Evolutionary conservation across 1,140 invertebrate genomes (phyloP).

Genomic region (Bombus confusus): DNA sequence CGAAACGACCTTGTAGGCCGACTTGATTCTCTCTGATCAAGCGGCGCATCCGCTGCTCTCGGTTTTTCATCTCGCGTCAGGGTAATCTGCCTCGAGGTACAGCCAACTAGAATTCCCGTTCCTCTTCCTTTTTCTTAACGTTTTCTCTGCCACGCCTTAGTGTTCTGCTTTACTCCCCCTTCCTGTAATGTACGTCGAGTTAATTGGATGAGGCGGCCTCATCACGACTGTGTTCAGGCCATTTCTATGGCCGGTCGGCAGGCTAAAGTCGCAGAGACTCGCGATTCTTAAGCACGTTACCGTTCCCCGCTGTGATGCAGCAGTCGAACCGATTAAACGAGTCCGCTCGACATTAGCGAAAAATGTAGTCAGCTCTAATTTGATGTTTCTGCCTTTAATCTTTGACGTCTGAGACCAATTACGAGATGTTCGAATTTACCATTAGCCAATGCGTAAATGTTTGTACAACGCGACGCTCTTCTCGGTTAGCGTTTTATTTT

Average conservation of each 20-base stretch:
- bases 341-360: neutral
- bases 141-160: constrained; percentile 52
- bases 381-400: neutral
- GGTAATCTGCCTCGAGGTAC: constrained; percentile 39
- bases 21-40: constrained; percentile 9
- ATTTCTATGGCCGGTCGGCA: constrained; percentile 33
- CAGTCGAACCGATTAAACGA: neutral
- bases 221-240: constrained; percentile 62
- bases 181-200: constrained; percentile 64
- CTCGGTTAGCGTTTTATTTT: too few species aligned
- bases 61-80: constrained; percentile 48
- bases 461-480: neutral
- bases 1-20: neutral
- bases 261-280: constrained; percentile 15
- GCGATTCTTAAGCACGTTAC: constrained; percentile 58
- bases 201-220: constrained; percentile 66
- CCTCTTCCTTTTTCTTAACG: constrained; percentile 51
- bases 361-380: neutral
- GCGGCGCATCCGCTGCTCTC: constrained; percentile 27
- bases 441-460: neutral
- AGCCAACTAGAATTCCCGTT: constrained; percentile 42
- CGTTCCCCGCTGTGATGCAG: neutral
- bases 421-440: neutral
- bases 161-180: constrained; percentile 43
- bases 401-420: neutral